Evolutionary conservation across 2,797 vertebrate species (phyloP).

Genomic region (Euphonia xanthogaster): DNA sequence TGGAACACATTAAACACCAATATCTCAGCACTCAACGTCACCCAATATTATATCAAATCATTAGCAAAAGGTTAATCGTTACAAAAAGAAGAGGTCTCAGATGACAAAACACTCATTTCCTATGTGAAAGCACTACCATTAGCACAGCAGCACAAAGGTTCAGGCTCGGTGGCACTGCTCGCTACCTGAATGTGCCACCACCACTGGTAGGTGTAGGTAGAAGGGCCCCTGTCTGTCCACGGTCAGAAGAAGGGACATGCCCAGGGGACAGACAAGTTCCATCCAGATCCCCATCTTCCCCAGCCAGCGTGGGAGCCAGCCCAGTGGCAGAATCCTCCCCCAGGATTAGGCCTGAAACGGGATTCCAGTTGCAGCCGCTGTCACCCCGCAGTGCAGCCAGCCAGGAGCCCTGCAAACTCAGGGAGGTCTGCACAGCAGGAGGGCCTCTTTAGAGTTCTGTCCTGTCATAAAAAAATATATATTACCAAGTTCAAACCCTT

Average conservation of each 20-base stretch:
- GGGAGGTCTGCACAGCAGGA: not conserved
- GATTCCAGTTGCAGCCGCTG: fast-evolving
- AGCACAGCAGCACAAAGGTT: not conserved
- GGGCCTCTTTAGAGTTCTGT: conserved; percentile 28
- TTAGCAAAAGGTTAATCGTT: conserved; percentile 33
- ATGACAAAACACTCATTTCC: conserved; percentile 11
- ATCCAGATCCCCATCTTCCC: not conserved
- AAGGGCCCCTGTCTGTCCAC: not conserved
- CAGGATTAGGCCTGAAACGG: not conserved
- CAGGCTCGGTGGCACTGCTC: fast-evolving
- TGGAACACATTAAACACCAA: conserved; percentile 1
- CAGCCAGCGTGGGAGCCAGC: fast-evolving
- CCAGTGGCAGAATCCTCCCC: not conserved
- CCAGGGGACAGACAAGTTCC: not conserved
- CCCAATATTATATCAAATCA: conserved; percentile 3
- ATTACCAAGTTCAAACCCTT: conserved; percentile 57
- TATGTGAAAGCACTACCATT: not conserved
- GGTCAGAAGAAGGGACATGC: not conserved
- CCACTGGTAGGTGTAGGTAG: not conserved
- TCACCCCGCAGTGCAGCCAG: fast-evolving
- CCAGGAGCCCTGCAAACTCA: not conserved
- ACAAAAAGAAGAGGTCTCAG: not conserved
- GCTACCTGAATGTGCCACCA: fast-evolving
- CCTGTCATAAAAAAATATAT: conserved; percentile 59
- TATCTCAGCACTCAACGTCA: not conserved